Percentiles rank a stretch among this genome's conserved stretches.
Conservation (phyloP, 1,140 invertebrate species). For the Heterodera schachtii region DNA sequence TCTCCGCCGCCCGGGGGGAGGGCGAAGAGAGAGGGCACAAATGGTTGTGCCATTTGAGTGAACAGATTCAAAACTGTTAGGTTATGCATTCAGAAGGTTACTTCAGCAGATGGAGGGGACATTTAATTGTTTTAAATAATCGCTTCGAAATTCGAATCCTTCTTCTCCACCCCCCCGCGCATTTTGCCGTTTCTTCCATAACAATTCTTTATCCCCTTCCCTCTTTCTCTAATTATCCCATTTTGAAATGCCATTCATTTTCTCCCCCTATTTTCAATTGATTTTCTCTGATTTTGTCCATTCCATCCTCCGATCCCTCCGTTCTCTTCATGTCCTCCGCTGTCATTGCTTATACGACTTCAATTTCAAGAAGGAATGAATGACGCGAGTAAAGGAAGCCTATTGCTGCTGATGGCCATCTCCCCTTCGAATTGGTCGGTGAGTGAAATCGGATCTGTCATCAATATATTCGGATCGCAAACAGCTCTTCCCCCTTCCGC, state of each 20-base stretch:
- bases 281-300: too few relatives aligned
- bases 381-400: background rate
- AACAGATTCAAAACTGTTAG: background rate
- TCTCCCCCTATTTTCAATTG: too few relatives aligned
- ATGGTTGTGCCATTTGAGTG: background rate
- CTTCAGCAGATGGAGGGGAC: background rate
- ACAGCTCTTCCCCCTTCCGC: background rate
- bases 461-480: slow-evolving; percentile 10
- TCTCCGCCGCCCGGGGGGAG: background rate
- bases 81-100: background rate
- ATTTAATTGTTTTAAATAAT: background rate
- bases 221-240: too few relatives aligned
- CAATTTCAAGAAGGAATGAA: background rate
- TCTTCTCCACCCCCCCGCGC: too few relatives aligned
- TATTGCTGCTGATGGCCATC: background rate
- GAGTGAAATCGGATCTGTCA: slow-evolving; percentile 8
- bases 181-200: too few relatives aligned
- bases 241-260: too few relatives aligned
- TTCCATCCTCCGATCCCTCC: background rate
- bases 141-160: too few relatives aligned
- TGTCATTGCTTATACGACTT: slow-evolving; percentile 6
- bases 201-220: too few relatives aligned
- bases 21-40: background rate
- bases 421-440: background rate
- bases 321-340: background rate